A percentile compares a stretch with the other conserved stretches of the same genome.
phyloP scores from a whole-genome alignment of 2,797 vertebrate genomes.

The Jordanella pulchra region DNA sequence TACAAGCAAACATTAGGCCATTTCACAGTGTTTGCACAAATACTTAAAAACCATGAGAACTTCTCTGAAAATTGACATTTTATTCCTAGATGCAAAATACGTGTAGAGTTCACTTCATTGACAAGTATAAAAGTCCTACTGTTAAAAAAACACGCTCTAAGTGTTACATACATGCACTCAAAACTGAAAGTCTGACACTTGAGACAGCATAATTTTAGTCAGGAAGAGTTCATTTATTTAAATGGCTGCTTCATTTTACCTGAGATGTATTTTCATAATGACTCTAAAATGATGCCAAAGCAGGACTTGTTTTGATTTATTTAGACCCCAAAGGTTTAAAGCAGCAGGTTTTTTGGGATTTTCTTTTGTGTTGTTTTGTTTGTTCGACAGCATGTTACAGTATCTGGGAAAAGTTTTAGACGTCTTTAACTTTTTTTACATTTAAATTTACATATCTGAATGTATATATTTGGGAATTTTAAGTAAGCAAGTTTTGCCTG shows the following conservation, averaged over 20 bases:
- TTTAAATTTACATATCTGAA: too few relatives aligned
- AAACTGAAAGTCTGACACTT: not conserved
- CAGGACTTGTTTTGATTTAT: not conserved
- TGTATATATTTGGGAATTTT: too few relatives aligned
- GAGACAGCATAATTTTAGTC: not conserved
- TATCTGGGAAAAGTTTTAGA: not conserved
- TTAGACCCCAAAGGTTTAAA: conserved; percentile 2
- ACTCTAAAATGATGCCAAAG: not conserved
- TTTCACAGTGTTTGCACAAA: not conserved
- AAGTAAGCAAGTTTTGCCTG: too few relatives aligned
- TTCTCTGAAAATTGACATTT: not conserved
- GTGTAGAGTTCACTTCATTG: not conserved
- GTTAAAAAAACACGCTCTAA: not conserved
- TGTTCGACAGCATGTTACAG: not conserved
- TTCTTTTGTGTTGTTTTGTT: conserved; percentile 5
- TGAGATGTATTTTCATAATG: not conserved
- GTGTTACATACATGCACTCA: not conserved
- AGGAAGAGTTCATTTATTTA: conserved; percentile 5
- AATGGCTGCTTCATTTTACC: conserved; percentile 20
- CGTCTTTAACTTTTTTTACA: too few relatives aligned
- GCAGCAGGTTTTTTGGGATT: not conserved
- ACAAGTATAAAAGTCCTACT: not conserved
- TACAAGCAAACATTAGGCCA: not conserved
- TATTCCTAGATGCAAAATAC: not conserved
- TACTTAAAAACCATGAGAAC: not conserved